Evolutionary conservation across 2,888 invertebrate species (phyloP), one percentile per base, ranked within the genome.

Genomic region (Spisula subtruncata): DNA sequence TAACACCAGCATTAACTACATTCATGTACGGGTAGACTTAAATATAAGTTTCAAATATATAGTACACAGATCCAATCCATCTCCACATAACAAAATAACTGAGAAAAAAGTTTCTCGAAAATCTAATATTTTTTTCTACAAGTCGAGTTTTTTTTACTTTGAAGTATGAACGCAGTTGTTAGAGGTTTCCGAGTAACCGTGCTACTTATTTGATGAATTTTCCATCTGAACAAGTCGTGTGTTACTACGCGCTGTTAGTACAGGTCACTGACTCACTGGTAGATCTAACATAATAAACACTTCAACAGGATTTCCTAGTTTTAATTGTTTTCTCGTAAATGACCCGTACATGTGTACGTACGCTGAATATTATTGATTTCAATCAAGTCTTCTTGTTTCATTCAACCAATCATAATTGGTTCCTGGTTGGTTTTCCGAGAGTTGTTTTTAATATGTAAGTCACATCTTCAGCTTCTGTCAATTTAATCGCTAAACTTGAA

Each of bases 101-200:
- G 32, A 75, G 75, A 35, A 75, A 32, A 75, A 75, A 35, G 0
- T 35, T n/a, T n/a, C n/a, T n/a, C n/a, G n/a, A n/a, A n/a, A n/a
- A n/a, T 1, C 29, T 32, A 18, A 35, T 32, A 35, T 32, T 71
- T 71, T n/a, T 75, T 75, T 75, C 10, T 14, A 75, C 32, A 16
- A 60, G 18, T 32, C 12, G 35, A 35, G n/a, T n/a, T 75, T 35
- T 75, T 75, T 41, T 32, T 75, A 35, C 14, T 51, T 0, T 85
- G 85, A 85, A 85, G 79, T 80, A 80, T 85, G 32, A 56, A 80
- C 85, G 80, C 85, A 80, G 85, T 85, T 85, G 85, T 80, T 85
- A 10, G n/a, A 79, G 1, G 16, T n/a, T 75, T 35, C n/a, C 32
- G n/a, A 16, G 14, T 35, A 14, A 56, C 51, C 41, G 41, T 25